These are phyloP conservation scores for Scotopteryx bipunctaria DNA, from an alignment of 2,888 invertebrate genomes.

Conservation along the genomic window DNA sequence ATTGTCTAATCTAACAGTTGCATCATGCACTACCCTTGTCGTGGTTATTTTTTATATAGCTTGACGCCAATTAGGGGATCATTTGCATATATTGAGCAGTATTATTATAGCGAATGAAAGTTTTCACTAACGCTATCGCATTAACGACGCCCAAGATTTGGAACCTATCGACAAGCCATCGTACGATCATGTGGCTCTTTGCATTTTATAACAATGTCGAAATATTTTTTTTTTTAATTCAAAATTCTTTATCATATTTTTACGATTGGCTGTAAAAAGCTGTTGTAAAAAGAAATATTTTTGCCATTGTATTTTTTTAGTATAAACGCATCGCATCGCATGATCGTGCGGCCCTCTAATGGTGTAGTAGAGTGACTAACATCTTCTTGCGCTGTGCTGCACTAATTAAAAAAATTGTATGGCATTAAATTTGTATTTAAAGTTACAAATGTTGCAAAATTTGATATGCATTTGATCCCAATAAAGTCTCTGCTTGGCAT, in stretches of 20 bases:
- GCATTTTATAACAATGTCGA: neutral
- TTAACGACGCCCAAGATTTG: neutral
- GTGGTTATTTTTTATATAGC: neutral
- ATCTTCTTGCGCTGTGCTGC: no score
- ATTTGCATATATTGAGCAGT: slow-evolving; percentile 8
- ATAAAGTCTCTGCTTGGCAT: slow-evolving; percentile 45
- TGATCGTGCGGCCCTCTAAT: no score
- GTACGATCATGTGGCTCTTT: neutral
- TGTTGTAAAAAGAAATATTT: no score
- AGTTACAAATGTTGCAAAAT: no score
- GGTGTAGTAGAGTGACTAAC: no score
- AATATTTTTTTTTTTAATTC: no score
- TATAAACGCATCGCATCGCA: no score
- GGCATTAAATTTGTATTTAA: no score
- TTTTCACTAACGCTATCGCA: neutral
- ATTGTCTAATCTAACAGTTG: slow-evolving; percentile 22
- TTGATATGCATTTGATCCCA: slow-evolving; percentile 50
- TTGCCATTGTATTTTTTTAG: no score
- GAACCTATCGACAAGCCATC: neutral
- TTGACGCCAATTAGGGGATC: slow-evolving; percentile 11
- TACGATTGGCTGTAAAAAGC: neutral
- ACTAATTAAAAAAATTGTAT: no score
- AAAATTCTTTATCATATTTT: no score
- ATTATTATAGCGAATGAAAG: neutral
- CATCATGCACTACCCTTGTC: neutral